Evolutionary conservation across 2,797 vertebrate species (phyloP).

Genomic region (Fringilla coelebs): DNA sequence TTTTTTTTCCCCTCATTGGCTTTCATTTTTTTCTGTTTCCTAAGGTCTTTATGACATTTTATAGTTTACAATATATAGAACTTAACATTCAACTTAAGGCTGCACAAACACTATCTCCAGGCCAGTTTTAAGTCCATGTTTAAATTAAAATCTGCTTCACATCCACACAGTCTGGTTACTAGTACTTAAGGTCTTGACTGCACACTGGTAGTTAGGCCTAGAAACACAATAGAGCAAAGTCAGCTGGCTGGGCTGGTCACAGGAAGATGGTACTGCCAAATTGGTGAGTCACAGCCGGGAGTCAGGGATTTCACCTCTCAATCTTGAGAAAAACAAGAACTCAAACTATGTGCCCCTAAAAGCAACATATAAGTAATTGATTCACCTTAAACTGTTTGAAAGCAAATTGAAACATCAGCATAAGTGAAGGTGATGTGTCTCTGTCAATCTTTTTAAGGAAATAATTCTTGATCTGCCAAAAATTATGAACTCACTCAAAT

Average conservation of each 20-base stretch:
- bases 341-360: background rate
- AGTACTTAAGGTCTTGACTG: background rate
- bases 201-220: background rate
- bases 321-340: background rate
- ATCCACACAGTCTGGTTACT: background rate
- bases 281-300: background rate
- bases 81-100: background rate
- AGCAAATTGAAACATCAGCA: background rate
- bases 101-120: background rate
- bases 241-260: background rate
- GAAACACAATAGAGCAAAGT: background rate
- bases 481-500: background rate
- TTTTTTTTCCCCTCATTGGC: background rate
- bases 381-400: background rate
- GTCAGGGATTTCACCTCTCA: background rate
- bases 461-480: background rate
- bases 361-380: background rate
- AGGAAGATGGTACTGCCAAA: background rate
- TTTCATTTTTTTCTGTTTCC: background rate
- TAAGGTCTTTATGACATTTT: background rate
- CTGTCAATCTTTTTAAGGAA: background rate
- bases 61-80: background rate
- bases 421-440: background rate
- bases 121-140: background rate
- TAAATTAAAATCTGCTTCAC: background rate